Conservation (phyloP, 2,797 vertebrate genomes). For the Spinus pinus region DNA sequence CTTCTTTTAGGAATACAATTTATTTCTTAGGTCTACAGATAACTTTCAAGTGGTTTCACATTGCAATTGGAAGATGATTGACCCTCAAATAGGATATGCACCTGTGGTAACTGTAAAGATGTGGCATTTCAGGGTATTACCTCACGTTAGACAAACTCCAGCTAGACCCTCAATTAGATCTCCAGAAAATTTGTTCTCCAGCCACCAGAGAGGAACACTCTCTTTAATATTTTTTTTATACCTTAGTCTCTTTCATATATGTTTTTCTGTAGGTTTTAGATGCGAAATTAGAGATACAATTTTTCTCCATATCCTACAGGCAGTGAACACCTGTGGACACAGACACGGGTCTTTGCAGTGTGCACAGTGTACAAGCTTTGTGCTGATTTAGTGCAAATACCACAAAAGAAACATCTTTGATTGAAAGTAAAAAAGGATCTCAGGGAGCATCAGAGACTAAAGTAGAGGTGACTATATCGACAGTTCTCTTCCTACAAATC, state of each 20-base stretch:
- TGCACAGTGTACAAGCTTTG: neutral
- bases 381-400: neutral
- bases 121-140: neutral
- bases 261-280: neutral
- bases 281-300: neutral
- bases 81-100: neutral
- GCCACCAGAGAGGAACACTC: neutral
- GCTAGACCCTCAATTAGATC: neutral
- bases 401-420: neutral
- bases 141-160: neutral
- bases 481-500: neutral
- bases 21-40: neutral
- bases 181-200: neutral
- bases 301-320: neutral
- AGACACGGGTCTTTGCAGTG: neutral
- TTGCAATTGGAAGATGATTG: neutral
- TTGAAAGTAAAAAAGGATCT: neutral
- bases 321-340: neutral
- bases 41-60: neutral
- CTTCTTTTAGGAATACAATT: neutral
- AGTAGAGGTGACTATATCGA: neutral
- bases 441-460: neutral
- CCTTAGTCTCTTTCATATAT: neutral
- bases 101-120: neutral
- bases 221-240: neutral